Evolutionary conservation across 1,140 invertebrate species (phyloP).

Genomic region (Calycopis cecrops): DNA sequence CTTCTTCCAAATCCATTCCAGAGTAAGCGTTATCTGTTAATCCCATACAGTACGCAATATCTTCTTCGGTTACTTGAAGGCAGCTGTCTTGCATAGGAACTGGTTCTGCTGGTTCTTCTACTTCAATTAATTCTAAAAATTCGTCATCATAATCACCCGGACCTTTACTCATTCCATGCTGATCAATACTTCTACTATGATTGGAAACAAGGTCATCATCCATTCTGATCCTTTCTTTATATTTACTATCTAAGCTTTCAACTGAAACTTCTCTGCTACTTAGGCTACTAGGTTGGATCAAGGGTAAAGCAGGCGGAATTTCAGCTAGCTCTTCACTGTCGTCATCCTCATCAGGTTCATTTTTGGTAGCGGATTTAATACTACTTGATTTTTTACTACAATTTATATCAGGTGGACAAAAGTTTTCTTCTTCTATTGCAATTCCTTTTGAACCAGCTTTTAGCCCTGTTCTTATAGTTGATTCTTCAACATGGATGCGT

Average conservation of each 20-base stretch:
- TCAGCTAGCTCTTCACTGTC: conserved; percentile 83
- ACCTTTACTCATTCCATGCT: conserved; percentile 69
- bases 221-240: conserved; percentile 78
- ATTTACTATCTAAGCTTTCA: conserved; percentile 83
- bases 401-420: conserved; percentile 42
- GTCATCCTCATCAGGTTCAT: conserved; percentile 79
- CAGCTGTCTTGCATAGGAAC: conserved; percentile 89
- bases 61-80: conserved; percentile 93
- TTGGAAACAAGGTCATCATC: conserved; percentile 72
- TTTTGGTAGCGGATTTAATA: conserved; percentile 45
- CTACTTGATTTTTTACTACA: conserved; percentile 35
- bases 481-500: conserved; percentile 75
- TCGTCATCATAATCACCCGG: conserved; percentile 78
- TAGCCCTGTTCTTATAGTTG: conserved; percentile 75
- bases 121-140: conserved; percentile 88
- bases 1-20: conserved; percentile 79
- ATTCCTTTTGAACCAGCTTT: conserved; percentile 70
- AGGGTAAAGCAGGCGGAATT: conserved; percentile 83
- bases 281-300: conserved; percentile 81
- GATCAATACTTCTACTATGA: conserved; percentile 68
- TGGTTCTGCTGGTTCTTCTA: conserved; percentile 86
- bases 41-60: conserved; percentile 91
- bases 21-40: conserved; percentile 81
- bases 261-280: conserved; percentile 86
- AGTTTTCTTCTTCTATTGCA: conserved; percentile 70